These are phyloP conservation scores for Notoglanidium macrostoma DNA, from an alignment of 2,797 vertebrate genomes.

Conservation along the genomic window DNA sequence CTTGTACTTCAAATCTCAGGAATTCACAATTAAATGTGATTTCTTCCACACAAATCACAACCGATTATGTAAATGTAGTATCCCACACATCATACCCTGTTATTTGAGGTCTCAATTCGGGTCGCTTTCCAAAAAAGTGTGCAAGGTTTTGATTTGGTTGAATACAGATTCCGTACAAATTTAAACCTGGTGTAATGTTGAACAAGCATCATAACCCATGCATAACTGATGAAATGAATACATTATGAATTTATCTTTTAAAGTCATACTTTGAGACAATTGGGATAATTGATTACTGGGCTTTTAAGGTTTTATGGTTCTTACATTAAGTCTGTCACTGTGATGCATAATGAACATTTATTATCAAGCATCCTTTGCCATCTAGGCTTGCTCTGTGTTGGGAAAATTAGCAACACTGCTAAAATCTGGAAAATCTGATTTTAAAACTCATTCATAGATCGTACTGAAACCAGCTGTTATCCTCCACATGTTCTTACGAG, in stretches of 20 bases:
- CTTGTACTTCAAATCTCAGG: conserved; percentile 6
- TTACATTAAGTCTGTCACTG: not conserved
- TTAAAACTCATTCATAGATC: not conserved
- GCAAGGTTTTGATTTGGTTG: not conserved
- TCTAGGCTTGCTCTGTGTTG: not conserved
- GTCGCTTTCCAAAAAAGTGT: not conserved
- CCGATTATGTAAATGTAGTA: not conserved
- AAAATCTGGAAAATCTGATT: not conserved
- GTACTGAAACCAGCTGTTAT: conserved; percentile 8
- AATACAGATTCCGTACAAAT: not conserved
- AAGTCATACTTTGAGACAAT: not conserved
- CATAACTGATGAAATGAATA: not conserved
- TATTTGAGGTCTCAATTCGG: not conserved
- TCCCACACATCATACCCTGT: not conserved
- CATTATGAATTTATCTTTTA: not conserved
- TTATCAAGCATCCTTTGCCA: not conserved
- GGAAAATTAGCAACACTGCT: conserved; percentile 5
- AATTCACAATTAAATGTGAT: conserved; percentile 22
- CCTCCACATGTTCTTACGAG: conserved; percentile 37
- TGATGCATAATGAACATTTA: not conserved
- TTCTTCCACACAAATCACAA: not conserved
- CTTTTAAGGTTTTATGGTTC: not conserved
- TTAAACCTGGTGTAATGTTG: not conserved
- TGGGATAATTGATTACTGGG: not conserved
- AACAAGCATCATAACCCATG: not conserved